These are phyloP conservation scores for Trogon surrucura DNA, from an alignment of 2,113 vertebrate genomes.

Conservation along the genomic window DNA sequence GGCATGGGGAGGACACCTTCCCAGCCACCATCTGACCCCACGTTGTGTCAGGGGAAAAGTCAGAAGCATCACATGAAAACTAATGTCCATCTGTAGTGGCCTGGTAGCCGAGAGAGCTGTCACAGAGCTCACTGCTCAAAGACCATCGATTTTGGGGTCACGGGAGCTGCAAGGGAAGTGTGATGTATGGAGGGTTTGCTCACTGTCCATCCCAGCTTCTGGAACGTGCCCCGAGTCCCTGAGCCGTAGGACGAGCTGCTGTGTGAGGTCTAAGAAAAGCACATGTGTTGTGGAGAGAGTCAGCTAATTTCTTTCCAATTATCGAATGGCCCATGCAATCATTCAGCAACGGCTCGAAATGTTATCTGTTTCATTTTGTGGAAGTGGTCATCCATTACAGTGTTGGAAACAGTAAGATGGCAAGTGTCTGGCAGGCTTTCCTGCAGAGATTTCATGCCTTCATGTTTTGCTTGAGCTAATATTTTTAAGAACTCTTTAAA, in stretches of 20 bases:
- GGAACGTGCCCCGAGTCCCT: not conserved
- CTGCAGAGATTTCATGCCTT: not conserved
- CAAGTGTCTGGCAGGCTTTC: not conserved
- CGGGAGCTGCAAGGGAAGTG: not conserved
- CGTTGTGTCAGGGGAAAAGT: not conserved
- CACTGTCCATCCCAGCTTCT: not conserved
- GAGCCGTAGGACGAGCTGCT: not conserved
- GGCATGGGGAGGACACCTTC: not conserved
- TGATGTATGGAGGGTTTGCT: not conserved
- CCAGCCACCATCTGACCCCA: not conserved
- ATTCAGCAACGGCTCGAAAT: not conserved
- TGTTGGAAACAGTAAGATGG: not conserved
- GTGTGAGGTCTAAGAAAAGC: not conserved
- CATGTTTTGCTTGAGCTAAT: not conserved
- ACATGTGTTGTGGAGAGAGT: not conserved
- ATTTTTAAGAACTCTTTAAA: slow-evolving; percentile 20
- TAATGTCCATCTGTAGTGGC: slow-evolving; percentile 2
- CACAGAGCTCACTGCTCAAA: slow-evolving; percentile 64
- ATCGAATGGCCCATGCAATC: accelerated
- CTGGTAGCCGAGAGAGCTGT: slow-evolving; percentile 58
- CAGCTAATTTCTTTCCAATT: not conserved
- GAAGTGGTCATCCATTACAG: not conserved
- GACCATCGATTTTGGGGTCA: slow-evolving; percentile 33
- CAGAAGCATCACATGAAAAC: slow-evolving; percentile 16
- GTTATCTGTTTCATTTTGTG: not conserved